Base-by-base conservation (phyloP, 1,140 invertebrate genomes). In the Drosophila oshimai region DNA sequence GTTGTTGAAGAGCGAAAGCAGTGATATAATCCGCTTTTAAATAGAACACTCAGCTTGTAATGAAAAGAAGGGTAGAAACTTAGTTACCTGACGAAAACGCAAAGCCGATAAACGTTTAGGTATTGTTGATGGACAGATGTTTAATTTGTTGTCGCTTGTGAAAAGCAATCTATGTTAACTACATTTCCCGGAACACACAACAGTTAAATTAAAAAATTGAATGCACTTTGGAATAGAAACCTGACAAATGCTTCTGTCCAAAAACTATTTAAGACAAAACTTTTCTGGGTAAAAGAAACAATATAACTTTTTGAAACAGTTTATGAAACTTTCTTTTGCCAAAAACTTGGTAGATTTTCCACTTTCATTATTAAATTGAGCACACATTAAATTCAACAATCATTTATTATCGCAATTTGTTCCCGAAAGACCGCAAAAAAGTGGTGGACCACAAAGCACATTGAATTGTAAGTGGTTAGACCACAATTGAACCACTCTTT, bases 341-440 rank as follows among this genome's bases (percentile, higher is more conserved):
- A 6, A 33, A 33, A 58, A 60, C 15, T 65, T 41, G 20, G 6
- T n/a, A 15, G 36, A 28, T 64, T 50, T 26, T 12, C 10, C 15
- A 17, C 41, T 65, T 50, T 7, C n/a, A 3, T 47, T 65, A 65
- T 65, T 64, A 65, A 47, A 64, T 61, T 47, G 24, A 37, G 17
- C 13, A 24, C 13, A 29, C 28, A 50, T 64, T 64, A 31, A 65
- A 64, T 41, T 29, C 18, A 24, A 37, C 13, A 37, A 65, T 50
- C 44, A 67, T 67, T 67, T 65, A 50, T 50, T 20, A 61, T 42
- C n/a, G 12, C 22, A n/a, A 13, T 34, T 24, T 34, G 13, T 9
- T 13, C 54, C n/a, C 7, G 22, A 22, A 22, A 17, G 9, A 26
- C 42, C 57, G 26, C 61, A 64, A 24, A 64, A 49, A 24, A 7